Conservation (phyloP, 2,797 vertebrate species). For the Myripristis jacobus region DNA sequence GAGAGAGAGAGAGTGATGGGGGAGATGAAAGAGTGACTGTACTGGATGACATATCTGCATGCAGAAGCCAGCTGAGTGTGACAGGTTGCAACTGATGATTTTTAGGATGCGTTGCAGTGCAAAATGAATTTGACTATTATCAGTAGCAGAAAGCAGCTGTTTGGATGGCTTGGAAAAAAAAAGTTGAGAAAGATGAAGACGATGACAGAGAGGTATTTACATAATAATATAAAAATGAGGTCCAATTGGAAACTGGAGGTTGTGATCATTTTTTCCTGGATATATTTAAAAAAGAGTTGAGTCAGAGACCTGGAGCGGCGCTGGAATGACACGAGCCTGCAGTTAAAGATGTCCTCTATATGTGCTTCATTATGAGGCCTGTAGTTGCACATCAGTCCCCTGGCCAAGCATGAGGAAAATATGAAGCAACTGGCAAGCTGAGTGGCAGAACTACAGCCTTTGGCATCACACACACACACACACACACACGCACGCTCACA, state of each 20-base stretch:
- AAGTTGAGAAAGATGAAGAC: neutral
- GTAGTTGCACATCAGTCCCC: slow-evolving; percentile 31
- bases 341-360: slow-evolving; percentile 20
- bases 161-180: neutral
- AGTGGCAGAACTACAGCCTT: slow-evolving; percentile 48
- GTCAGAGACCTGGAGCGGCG: slow-evolving; percentile 20
- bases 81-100: slow-evolving; percentile 53
- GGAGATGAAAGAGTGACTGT: slow-evolving; percentile 27
- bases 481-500: slow-evolving; percentile 4
- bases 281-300: slow-evolving; percentile 2
- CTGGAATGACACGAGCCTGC: slow-evolving; percentile 18
- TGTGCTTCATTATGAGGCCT: slow-evolving; percentile 31
- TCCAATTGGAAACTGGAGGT: slow-evolving; percentile 6
- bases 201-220: neutral
- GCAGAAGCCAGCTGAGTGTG: slow-evolving; percentile 53
- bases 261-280: neutral
- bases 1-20: neutral
- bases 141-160: slow-evolving; percentile 18
- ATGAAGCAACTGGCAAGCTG: slow-evolving; percentile 49
- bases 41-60: slow-evolving; percentile 34
- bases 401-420: slow-evolving; percentile 48
- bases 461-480: slow-evolving; percentile 35
- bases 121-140: neutral
- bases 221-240: neutral
- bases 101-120: slow-evolving; percentile 15